Evolutionary conservation across 2,113 vertebrate species (phyloP).

Genomic region (Anseranas semipalmata): DNA sequence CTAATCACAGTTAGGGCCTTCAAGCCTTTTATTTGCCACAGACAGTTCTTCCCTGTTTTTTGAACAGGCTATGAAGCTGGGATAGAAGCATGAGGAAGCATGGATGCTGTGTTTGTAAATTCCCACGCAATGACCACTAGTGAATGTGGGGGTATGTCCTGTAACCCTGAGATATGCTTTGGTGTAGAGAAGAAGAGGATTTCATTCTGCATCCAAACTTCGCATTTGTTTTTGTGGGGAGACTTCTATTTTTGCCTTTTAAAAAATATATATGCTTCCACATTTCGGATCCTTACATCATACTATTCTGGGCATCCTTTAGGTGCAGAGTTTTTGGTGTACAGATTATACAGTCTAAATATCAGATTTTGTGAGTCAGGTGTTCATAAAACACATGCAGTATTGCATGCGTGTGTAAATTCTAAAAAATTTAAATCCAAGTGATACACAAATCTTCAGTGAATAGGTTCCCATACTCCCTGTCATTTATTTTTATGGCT

Average conservation of each 20-base stretch:
- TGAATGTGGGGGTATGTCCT: not conserved
- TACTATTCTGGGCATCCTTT: not conserved
- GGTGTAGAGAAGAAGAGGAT: not conserved
- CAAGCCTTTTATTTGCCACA: not conserved
- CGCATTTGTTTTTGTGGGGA: not conserved
- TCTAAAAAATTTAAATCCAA: slow-evolving; percentile 13
- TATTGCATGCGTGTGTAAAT: not conserved
- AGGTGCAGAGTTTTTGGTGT: not conserved
- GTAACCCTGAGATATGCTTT: not conserved
- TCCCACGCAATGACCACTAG: not conserved
- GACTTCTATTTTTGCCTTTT: not conserved
- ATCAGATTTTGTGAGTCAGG: not conserved
- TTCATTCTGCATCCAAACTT: not conserved
- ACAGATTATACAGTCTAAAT: not conserved
- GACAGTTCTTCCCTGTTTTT: not conserved
- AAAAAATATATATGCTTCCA: not conserved
- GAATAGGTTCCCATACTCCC: slow-evolving; percentile 1
- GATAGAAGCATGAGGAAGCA: not conserved
- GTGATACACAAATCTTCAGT: slow-evolving; percentile 17
- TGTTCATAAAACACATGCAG: not conserved
- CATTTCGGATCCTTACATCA: not conserved
- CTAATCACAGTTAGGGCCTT: not conserved
- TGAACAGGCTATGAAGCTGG: not conserved
- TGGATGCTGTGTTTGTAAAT: not conserved
- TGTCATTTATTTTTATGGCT: slow-evolving; percentile 66